A percentile compares a stretch with the other conserved stretches of the same genome.
Conservation (phyloP, 2,888 invertebrate species). For the Orthosia gracilis region DNA sequence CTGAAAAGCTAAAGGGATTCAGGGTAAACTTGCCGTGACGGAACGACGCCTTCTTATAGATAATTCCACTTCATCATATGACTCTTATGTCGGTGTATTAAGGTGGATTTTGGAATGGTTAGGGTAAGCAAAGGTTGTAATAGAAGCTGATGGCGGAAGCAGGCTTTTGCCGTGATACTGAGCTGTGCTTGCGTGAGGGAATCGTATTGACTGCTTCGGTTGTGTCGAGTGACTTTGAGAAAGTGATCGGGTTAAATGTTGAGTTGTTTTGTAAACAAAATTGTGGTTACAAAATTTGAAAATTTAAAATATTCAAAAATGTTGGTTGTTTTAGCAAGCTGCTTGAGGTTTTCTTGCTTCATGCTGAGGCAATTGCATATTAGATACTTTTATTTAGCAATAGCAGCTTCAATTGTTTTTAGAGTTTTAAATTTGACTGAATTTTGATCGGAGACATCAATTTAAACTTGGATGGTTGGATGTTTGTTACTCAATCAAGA, state of each 20-base stretch:
- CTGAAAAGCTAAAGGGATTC: conserved; percentile 30
- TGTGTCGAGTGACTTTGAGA: conserved; percentile 4
- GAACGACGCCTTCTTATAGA: conserved; percentile 18
- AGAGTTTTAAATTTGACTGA: too few relatives aligned
- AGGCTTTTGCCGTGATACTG: conserved; percentile 22
- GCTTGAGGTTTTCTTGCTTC: too few relatives aligned
- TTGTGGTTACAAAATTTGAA: neutral
- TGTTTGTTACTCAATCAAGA: too few relatives aligned
- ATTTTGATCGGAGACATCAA: too few relatives aligned
- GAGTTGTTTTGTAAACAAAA: neutral
- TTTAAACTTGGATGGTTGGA: too few relatives aligned
- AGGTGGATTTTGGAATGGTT: neutral
- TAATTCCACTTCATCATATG: neutral
- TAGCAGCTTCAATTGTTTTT: too few relatives aligned
- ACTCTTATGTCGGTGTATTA: neutral
- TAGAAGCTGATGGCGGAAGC: conserved; percentile 27
- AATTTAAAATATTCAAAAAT: neutral
- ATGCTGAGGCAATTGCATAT: too few relatives aligned
- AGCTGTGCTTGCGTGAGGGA: conserved; percentile 28
- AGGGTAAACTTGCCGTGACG: conserved; percentile 37
- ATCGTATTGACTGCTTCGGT: conserved; percentile 31
- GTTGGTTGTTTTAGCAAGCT: too few relatives aligned
- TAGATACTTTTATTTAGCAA: too few relatives aligned
- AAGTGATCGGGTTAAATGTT: neutral
- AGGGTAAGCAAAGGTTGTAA: conserved; percentile 1